phyloP scores from a whole-genome alignment of 1,140 invertebrate species.

The Sitophilus oryzae region DNA sequence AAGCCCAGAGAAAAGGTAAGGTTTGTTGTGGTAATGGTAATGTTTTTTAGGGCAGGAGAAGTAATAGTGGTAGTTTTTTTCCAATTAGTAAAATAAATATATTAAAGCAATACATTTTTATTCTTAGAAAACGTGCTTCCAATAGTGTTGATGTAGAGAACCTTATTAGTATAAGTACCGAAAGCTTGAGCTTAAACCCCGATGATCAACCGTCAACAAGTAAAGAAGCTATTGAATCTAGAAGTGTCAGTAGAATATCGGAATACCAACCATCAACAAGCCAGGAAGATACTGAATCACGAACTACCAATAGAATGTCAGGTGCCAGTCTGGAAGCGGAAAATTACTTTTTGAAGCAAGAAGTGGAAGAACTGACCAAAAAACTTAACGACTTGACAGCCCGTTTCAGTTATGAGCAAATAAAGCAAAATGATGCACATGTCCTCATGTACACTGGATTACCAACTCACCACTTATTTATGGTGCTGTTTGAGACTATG shows the following conservation, averaged over 20 bases:
- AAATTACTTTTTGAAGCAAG: slow-evolving; percentile 21
- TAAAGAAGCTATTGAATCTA: too few relatives aligned
- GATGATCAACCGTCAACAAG: too few relatives aligned
- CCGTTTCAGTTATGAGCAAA: slow-evolving; percentile 21
- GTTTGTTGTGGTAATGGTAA: not conserved
- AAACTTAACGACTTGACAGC: slow-evolving; percentile 4
- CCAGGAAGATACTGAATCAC: too few relatives aligned
- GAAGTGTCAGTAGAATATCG: too few relatives aligned
- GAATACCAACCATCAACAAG: too few relatives aligned
- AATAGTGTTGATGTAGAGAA: too few relatives aligned
- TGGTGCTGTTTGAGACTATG: slow-evolving; percentile 16
- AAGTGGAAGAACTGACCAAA: slow-evolving; percentile 13
- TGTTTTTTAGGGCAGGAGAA: not conserved
- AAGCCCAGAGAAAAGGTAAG: slow-evolving; percentile 13
- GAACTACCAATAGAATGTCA: slow-evolving; percentile 6
- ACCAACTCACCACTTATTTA: slow-evolving; percentile 23
- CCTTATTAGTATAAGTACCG: too few relatives aligned
- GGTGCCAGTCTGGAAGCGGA: slow-evolving; percentile 13
- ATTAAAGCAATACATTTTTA: too few relatives aligned
- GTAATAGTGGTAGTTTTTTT: not conserved
- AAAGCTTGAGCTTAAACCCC: too few relatives aligned
- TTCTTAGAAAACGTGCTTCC: too few relatives aligned
- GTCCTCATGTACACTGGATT: slow-evolving; percentile 25
- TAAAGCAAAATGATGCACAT: slow-evolving; percentile 20
- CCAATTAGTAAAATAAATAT: too few relatives aligned